phyloP scores from a whole-genome alignment of 2,888 invertebrate genomes.

The Chrysotoxum bicinctum region DNA sequence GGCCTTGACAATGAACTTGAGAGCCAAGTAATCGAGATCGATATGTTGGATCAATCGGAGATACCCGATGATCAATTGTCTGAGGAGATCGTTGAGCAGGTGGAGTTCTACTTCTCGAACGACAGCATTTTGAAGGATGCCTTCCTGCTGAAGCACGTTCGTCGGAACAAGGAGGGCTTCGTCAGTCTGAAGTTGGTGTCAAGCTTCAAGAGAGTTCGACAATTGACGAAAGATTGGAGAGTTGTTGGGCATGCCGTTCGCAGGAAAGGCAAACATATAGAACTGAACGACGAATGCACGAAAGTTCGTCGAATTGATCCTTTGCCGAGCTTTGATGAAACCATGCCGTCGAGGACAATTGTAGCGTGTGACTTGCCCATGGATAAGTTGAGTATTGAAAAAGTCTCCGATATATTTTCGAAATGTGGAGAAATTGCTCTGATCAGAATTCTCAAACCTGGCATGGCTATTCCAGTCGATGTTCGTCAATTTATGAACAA shows the following conservation, averaged over 20 bases:
- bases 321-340: conserved; percentile 94
- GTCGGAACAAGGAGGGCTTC: conserved; percentile 96
- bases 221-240: conserved; percentile 96
- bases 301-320: conserved; percentile 93
- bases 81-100: conserved; percentile 91
- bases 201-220: conserved; percentile 96
- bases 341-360: conserved; percentile 94
- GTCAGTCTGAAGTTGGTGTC: conserved; percentile 97
- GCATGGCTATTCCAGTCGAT: conserved; percentile 94
- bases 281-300: conserved; percentile 95
- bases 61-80: conserved; percentile 89
- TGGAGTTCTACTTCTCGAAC: conserved; percentile 98
- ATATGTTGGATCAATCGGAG: conserved; percentile 79
- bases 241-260: conserved; percentile 93
- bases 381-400: conserved; percentile 93
- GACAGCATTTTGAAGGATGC: conserved; percentile 97
- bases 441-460: conserved; percentile 93
- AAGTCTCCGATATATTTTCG: conserved; percentile 94
- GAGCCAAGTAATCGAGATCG: conserved; percentile 77
- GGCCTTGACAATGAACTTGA: conserved; percentile 61
- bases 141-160: conserved; percentile 96
- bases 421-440: conserved; percentile 94
- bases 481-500: conserved; percentile 95
- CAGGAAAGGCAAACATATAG: conserved; percentile 89
- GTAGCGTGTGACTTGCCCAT: conserved; percentile 93